Conservation (phyloP, 2,113 vertebrate species). For the Gavialis gangeticus region DNA sequence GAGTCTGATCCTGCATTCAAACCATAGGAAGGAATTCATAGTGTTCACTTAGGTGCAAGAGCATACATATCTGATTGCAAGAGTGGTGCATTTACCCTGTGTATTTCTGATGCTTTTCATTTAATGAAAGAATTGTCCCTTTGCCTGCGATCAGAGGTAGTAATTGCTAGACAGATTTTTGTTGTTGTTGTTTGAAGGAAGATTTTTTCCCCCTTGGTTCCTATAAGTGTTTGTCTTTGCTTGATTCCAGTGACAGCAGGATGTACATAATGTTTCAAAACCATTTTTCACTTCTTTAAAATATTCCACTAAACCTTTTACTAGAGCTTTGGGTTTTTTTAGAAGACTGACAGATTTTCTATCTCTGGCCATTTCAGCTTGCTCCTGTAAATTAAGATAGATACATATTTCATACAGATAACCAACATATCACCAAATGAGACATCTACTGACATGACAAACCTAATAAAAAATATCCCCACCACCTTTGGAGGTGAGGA, state of each 20-base stretch:
- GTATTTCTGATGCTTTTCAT: neutral
- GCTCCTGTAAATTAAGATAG: neutral
- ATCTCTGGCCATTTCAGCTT: neutral
- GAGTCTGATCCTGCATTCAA: rapidly evolving
- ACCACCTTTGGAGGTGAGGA: rapidly evolving
- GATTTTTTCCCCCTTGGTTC: neutral
- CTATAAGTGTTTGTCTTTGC: neutral
- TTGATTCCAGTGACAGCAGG: neutral
- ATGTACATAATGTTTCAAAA: neutral
- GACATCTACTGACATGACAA: neutral
- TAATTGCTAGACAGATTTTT: neutral
- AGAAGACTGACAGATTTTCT: rapidly evolving
- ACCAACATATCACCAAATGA: neutral
- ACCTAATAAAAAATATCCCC: neutral
- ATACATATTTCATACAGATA: neutral
- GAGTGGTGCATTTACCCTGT: neutral
- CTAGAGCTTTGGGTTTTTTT: neutral
- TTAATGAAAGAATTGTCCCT: neutral
- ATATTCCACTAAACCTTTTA: neutral
- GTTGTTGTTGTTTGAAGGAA: neutral
- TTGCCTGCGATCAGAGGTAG: neutral
- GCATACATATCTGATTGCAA: neutral
- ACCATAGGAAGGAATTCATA: neutral
- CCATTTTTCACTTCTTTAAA: neutral
- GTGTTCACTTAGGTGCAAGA: neutral